Evolutionary conservation across 2,797 vertebrate genomes (phyloP), one percentile per base, ranked within the genome.

Genomic region (Lycodopsis pacificus): DNA sequence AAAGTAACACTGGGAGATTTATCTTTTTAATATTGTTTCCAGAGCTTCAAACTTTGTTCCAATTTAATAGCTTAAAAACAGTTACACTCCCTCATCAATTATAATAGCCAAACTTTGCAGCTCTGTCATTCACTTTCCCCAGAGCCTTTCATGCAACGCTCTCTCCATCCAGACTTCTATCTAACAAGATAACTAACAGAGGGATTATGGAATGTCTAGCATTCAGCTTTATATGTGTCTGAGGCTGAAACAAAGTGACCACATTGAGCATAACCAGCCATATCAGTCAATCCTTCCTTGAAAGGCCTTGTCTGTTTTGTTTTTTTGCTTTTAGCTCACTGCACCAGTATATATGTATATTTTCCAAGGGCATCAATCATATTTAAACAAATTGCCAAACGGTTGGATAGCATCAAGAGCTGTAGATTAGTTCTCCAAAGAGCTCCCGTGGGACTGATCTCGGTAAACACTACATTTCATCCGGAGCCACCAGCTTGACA

Each of bases 321-420:
- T 82, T 84, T 82, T 65, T 63, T 76, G 48, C 77, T 82, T 91
- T 91, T 79, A 85, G 90, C 77, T 86, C 85, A 62, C 71, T 81
- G 71, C 71, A 76, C 65, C 65, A 75, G 71, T 86, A 87, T 91
- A 83, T 86, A 61, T 64, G 40, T 62, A 13, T 61, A 61, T 86
- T 83, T 90, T 91, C 77, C 82, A 77, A 83, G 71, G 70, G 67
- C 89, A 94, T 93, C 83, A 88, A 87, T 94, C 92, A 92, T 86
- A 88, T 93, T 90, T 84, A 87, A 89, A 89, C 87, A 88, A 91
- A 93, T 91, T 74, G 90, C 86, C 85, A 90, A 86, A 88, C 77
- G 78, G 76, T 79, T 86, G 82, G 85, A 92, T 78, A 81, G 82
- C 88, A 89, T 91, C 86, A 92, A 88, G 89, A 86, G 85, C 75